Conservation (phyloP, 2,888 invertebrate species). For the Caenorhabditis japonica region DNA sequence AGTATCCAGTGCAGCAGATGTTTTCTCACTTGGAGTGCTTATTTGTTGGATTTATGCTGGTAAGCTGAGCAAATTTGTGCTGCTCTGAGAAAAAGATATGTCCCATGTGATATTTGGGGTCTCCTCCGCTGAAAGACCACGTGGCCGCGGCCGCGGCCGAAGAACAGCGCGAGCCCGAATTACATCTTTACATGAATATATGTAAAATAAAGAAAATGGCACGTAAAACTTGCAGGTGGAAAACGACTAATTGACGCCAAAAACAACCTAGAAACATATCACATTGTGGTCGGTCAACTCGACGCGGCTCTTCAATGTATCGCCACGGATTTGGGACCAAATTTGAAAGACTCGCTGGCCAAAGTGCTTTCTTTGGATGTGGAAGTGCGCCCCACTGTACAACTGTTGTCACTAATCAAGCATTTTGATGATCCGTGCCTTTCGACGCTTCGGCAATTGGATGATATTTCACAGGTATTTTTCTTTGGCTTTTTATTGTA, state of each 20-base stretch:
- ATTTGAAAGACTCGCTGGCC: slow-evolving; percentile 66
- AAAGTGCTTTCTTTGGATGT: slow-evolving; percentile 80
- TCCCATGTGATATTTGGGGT: too few relatives aligned
- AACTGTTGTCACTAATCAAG: slow-evolving; percentile 86
- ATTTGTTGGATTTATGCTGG: slow-evolving; percentile 91
- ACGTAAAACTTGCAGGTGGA: slow-evolving; percentile 83
- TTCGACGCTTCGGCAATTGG: slow-evolving; percentile 91
- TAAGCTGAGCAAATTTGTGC: slow-evolving; percentile 11
- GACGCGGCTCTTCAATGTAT: slow-evolving; percentile 70
- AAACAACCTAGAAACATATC: slow-evolving; percentile 89
- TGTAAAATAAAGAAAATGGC: too few relatives aligned
- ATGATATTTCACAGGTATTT: slow-evolving; percentile 86
- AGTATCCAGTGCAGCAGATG: slow-evolving; percentile 88
- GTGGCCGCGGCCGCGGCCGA: too few relatives aligned
- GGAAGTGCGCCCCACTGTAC: slow-evolving; percentile 89
- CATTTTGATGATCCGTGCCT: slow-evolving; percentile 88
- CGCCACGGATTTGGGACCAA: slow-evolving; percentile 84
- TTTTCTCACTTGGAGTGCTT: slow-evolving; percentile 95
- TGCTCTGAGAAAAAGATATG: too few relatives aligned
- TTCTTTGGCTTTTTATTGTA: too few relatives aligned
- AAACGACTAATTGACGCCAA: slow-evolving; percentile 90
- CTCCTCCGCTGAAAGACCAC: too few relatives aligned
- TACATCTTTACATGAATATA: too few relatives aligned
- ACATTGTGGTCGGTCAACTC: slow-evolving; percentile 87
- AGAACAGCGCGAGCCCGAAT: too few relatives aligned